Evolutionary conservation across 2,113 vertebrate species (phyloP).

Genomic region (Diadophis punctatus): DNA sequence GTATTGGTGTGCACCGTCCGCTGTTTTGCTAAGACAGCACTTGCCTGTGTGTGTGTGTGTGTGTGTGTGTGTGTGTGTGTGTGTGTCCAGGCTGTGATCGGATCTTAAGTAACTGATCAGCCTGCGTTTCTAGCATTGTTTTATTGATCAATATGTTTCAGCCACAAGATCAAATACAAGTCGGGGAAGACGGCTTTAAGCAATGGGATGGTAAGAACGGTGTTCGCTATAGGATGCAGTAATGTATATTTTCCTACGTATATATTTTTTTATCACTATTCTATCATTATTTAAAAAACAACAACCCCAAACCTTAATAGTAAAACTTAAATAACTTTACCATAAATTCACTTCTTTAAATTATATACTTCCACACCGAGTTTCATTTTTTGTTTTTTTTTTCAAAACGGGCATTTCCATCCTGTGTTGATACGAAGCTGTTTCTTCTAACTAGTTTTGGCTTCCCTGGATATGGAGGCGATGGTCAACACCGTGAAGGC

Average conservation of each 20-base stretch:
- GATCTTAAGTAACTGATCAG: constrained; percentile 65
- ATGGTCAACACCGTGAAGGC: constrained; percentile 91
- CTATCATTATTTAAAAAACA: constrained; percentile 11
- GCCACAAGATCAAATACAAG: constrained; percentile 97
- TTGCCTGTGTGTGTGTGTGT: constrained; percentile 39
- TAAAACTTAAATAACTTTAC: constrained; percentile 24
- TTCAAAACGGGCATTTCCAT: not conserved
- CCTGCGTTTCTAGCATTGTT: constrained; percentile 73
- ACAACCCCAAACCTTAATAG: constrained; percentile 27
- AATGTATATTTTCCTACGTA: constrained; percentile 65
- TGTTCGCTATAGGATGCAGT: constrained; percentile 77
- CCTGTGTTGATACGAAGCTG: not conserved
- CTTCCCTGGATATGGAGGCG: constrained; percentile 90
- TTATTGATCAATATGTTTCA: constrained; percentile 90
- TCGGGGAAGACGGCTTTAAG: constrained; percentile 98
- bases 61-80: constrained; percentile 59
- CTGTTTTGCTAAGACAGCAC: constrained; percentile 3
- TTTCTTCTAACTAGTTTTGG: constrained; percentile 69
- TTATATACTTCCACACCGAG: not conserved
- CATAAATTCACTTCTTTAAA: not conserved
- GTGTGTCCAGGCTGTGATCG: constrained; percentile 74
- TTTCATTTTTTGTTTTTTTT: not conserved
- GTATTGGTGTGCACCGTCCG: fast-evolving
- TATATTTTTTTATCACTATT: constrained; percentile 16
- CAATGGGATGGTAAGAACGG: constrained; percentile 95